Evolutionary conservation across 1,140 invertebrate genomes (phyloP), one percentile per base, ranked within the genome.

Genomic region (Spodoptera frugiperda): DNA sequence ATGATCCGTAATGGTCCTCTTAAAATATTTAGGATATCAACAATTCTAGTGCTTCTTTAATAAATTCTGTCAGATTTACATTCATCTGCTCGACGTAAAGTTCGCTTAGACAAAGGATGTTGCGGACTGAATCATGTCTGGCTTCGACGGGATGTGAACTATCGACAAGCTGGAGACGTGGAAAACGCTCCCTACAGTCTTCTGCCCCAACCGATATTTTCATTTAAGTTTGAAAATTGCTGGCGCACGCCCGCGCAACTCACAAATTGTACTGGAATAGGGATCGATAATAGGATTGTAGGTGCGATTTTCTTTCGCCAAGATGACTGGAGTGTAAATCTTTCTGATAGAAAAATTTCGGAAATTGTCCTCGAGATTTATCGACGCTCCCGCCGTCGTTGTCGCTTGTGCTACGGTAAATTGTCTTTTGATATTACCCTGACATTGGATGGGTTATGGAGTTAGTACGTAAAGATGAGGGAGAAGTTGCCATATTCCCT

Each of bases 171-270:
- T 19, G 57, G 44, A 61, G 72, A 77, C 68, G 76, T 71, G 57
- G 46, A 53, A 59, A 65, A 65, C 48, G 78, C 51, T 75, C 61
- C 78, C 77, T 78, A 63, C 68, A 76, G 75, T 81, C 73, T 63
- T 68, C 81, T 63, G 63, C 79, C 83, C 82, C 84, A 81, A 76
- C 84, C 83, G 85, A 89, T 90, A 91, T 91, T 93, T 93, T 93
- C 90, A 93, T 93, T 91, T 93, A 91, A 93, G 86, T 90, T 93
- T 91, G 85, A 89, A 91, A 88, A 91, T 91, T 93, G 87, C 83
- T 84, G 76, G 81, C 84, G 79, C 78, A 87, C 84, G 87, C 81
- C 84, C 74, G 79, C 84, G 86, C 84, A 84, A 78, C 85, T 86
- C 84, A 86, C 87, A 92, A 93, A 93, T 92, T 91, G 91, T 89